Conservation (phyloP, 2,797 vertebrate genomes). For the Nannoperca australis region DNA sequence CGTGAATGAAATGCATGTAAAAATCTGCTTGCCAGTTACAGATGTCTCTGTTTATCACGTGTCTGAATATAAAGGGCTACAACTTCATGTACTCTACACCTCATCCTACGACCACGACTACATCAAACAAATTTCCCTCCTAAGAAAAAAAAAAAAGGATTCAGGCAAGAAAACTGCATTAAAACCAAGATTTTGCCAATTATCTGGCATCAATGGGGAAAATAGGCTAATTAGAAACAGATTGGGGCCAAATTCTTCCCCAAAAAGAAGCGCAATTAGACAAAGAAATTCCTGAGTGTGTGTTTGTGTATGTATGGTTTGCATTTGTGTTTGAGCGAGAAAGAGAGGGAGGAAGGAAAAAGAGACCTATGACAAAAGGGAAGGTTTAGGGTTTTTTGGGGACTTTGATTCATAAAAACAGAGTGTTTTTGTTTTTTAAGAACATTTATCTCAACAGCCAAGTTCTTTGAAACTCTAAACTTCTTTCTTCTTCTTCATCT, state of each 20-base stretch:
- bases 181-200: constrained; percentile 36
- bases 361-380: not conserved
- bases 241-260: constrained; percentile 27
- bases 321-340: not conserved
- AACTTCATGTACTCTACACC: constrained; percentile 14
- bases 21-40: not conserved
- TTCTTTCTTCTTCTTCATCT: not conserved
- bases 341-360: not conserved
- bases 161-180: constrained; percentile 10
- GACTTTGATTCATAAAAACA: not conserved
- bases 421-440: not conserved
- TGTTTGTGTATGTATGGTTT: not conserved
- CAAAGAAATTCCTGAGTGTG: constrained; percentile 24
- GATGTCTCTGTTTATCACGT: constrained; percentile 10
- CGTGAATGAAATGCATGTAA: not conserved
- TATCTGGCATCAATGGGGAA: constrained; percentile 24
- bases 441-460: not conserved
- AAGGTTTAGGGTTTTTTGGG: not conserved
- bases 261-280: constrained; percentile 30
- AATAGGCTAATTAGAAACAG: constrained; percentile 43
- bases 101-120: constrained; percentile 3
- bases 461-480: not conserved
- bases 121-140: constrained; percentile 15
- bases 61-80: not conserved
- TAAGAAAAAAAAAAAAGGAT: constrained; percentile 18